Base-by-base conservation (phyloP, 2,888 invertebrate species). In the Maniola hyperantus region DNA sequence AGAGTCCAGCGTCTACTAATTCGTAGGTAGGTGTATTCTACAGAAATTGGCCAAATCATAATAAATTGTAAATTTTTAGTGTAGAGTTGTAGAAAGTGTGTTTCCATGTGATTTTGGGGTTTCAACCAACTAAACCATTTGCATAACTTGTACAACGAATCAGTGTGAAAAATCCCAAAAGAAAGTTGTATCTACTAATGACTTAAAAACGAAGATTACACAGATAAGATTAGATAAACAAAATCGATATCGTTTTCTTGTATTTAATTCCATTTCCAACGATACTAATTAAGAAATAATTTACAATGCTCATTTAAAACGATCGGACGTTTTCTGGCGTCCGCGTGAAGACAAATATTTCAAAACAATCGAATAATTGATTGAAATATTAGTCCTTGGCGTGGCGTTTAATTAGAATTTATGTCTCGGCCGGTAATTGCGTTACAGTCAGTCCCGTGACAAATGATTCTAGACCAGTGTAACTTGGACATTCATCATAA, bases 331-430 rank as follows among this genome's bases (percentile, higher is more conserved):
- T 66, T 66, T 54, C 53, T 48, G 39, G 39, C 50, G 7, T 58
- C 46, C 20, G 34, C 39, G 55, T 66, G 59, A 48, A 57, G 63
- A 63, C 64, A 67, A 64, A 66, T 64, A 72, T 72, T 72, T 73
- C 72, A 70, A 69, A 72, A 70, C 73, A 72, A 71, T 73, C 69
- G 62, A 67, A 65, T 72, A 75, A 77, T 76, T 75, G 77, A 76
- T 74, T 75, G 71, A 73, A 75, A 71, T 73, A 72, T 74, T 60
- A 68, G 65, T 63, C 63, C 44, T 57, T 60, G 53, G 54, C 53
- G 66, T 59, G 20, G 39, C 62, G 67, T 78, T 74, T 82, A 79
- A 82, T 81, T 77, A 79, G 74, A 72, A 82, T 81, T 82, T 81
- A 83, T 77, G 68, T 70, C 67, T 48, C 68, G 71, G 54, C 66